phyloP scores from a whole-genome alignment of 1,140 invertebrate genomes.

The Musca domestica region DNA sequence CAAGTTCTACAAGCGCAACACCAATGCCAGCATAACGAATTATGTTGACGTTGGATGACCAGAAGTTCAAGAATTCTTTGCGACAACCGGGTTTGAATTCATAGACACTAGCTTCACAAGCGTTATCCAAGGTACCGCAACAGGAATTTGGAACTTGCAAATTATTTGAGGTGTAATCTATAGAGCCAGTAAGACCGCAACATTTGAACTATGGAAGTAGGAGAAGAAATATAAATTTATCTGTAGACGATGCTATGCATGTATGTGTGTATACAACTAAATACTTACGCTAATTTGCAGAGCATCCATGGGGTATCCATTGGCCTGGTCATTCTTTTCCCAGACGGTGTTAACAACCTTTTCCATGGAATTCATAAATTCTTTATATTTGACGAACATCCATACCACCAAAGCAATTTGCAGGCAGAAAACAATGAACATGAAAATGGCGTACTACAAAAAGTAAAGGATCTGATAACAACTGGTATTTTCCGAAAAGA shows the following conservation, averaged over 20 bases:
- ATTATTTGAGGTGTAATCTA: constrained; percentile 49
- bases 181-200: constrained; percentile 57
- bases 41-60: constrained; percentile 55
- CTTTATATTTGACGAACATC: constrained; percentile 57
- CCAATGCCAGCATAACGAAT: constrained; percentile 65
- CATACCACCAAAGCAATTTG: constrained; percentile 64
- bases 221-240: neutral
- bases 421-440: constrained; percentile 63
- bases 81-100: constrained; percentile 54
- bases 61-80: constrained; percentile 52
- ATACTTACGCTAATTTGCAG: constrained; percentile 43
- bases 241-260: too few species aligned
- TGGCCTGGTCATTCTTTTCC: constrained; percentile 34
- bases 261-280: too few species aligned
- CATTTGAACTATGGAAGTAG: constrained; percentile 59
- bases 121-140: constrained; percentile 44
- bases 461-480: neutral
- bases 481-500: too few species aligned
- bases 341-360: constrained; percentile 52
- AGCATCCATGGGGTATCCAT: constrained; percentile 38
- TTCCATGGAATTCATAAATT: constrained; percentile 53
- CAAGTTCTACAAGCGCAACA: constrained; percentile 58
- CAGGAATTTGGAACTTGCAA: constrained; percentile 50
- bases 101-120: constrained; percentile 36
- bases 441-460: constrained; percentile 64